phyloP scores from a whole-genome alignment of 2,888 invertebrate species.

The Calameuta pallipes region DNA sequence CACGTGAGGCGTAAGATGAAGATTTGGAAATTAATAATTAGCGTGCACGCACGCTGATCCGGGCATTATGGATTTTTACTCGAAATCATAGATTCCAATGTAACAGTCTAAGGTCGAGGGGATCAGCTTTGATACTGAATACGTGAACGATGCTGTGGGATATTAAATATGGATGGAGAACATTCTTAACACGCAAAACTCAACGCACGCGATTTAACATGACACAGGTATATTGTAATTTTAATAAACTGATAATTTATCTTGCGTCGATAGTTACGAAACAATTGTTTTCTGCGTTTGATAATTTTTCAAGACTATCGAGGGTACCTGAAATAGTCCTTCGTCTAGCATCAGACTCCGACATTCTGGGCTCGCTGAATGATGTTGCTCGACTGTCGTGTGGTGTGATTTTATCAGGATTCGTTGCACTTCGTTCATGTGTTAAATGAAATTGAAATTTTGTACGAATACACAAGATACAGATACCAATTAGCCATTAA shows the following conservation, averaged over 20 bases:
- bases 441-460: constrained; percentile 26
- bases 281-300: not conserved
- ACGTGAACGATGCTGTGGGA: not conserved
- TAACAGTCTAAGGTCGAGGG: not conserved
- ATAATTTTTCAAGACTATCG: not conserved
- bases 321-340: constrained; percentile 52
- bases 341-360: constrained; percentile 60
- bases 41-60: not conserved
- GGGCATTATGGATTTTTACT: not conserved
- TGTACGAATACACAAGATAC: no score
- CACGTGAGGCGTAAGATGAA: not conserved
- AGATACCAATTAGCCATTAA: not conserved
- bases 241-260: not conserved
- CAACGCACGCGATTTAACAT: not conserved
- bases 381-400: constrained; percentile 38
- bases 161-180: not conserved
- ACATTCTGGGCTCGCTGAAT: constrained; percentile 55
- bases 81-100: not conserved
- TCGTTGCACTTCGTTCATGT: constrained; percentile 61
- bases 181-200: not conserved
- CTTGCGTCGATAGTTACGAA: not conserved
- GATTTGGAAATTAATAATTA: not conserved
- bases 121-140: not conserved
- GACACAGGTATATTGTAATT: not conserved
- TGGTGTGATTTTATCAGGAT: constrained; percentile 44